phyloP scores from a whole-genome alignment of 2,888 invertebrate genomes.

The Stenurella melanura region DNA sequence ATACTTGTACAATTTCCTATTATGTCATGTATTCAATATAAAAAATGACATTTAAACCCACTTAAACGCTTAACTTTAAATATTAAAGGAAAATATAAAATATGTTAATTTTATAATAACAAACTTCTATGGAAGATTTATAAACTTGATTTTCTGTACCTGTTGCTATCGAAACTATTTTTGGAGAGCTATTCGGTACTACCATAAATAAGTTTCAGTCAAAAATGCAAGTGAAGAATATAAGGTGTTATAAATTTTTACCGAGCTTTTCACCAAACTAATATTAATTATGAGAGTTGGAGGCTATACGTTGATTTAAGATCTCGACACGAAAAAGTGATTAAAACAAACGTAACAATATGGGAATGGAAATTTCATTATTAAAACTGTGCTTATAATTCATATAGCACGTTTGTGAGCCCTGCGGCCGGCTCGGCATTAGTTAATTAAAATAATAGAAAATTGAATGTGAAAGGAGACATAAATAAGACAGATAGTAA shows the following conservation, averaged over 20 bases:
- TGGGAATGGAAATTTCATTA: conserved; percentile 29
- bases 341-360: conserved; percentile 33
- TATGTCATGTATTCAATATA: background rate
- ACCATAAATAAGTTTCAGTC: conserved; percentile 11
- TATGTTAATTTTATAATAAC: conserved; percentile 10
- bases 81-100: background rate
- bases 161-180: conserved; percentile 1
- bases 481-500: conserved; percentile 9
- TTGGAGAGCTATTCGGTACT: background rate
- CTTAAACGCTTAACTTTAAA: background rate
- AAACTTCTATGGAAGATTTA: conserved; percentile 4
- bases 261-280: conserved; percentile 23
- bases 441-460: conserved; percentile 17
- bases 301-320: conserved; percentile 30
- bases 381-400: conserved; percentile 28
- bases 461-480: conserved; percentile 13
- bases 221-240: conserved; percentile 7
- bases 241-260: conserved; percentile 1
- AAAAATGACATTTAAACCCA: conserved; percentile 1
- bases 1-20: background rate
- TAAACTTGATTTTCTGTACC: background rate
- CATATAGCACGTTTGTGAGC: conserved; percentile 7
- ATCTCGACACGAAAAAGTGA: conserved; percentile 22
- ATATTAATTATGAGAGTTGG: conserved; percentile 26
- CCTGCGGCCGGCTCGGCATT: background rate